Conservation (phyloP, 2,888 invertebrate species). For the Cephus sareptanus region DNA sequence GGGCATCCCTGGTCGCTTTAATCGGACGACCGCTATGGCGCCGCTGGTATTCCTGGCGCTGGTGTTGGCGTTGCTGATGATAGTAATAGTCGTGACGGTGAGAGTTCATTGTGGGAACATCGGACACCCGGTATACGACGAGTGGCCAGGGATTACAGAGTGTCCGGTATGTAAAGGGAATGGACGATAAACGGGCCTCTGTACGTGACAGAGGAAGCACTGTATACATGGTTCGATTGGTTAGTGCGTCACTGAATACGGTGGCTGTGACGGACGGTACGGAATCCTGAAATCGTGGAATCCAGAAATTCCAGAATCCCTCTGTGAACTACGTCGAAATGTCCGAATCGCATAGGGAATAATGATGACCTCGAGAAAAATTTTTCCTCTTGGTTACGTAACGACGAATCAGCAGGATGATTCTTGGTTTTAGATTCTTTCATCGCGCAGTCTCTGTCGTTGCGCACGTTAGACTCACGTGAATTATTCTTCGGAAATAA, state of each 20-base stretch:
- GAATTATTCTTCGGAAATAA: background rate
- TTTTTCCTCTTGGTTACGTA: background rate
- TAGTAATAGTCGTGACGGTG: background rate
- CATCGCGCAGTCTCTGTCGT: background rate
- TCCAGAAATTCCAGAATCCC: background rate
- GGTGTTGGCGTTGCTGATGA: background rate
- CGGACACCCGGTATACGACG: background rate
- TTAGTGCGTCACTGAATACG: conserved; percentile 14
- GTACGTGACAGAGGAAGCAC: conserved; percentile 43
- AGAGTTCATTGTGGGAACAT: background rate
- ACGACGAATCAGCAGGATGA: background rate
- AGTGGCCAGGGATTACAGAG: conserved; percentile 42
- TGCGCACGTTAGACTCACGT: background rate
- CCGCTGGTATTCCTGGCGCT: background rate
- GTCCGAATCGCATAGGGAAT: background rate
- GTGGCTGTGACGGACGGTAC: background rate
- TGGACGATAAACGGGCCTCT: conserved; percentile 50
- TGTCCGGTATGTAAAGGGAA: conserved; percentile 46
- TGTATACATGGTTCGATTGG: conserved; percentile 34
- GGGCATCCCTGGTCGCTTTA: background rate
- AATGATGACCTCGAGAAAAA: background rate
- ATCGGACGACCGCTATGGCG: background rate
- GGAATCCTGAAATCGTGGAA: background rate
- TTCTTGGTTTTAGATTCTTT: background rate
- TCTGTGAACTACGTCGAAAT: background rate